Evolutionary conservation across 35 echinoderm and acorn worm species (phyloP).

Genomic region (Patiria miniata): DNA sequence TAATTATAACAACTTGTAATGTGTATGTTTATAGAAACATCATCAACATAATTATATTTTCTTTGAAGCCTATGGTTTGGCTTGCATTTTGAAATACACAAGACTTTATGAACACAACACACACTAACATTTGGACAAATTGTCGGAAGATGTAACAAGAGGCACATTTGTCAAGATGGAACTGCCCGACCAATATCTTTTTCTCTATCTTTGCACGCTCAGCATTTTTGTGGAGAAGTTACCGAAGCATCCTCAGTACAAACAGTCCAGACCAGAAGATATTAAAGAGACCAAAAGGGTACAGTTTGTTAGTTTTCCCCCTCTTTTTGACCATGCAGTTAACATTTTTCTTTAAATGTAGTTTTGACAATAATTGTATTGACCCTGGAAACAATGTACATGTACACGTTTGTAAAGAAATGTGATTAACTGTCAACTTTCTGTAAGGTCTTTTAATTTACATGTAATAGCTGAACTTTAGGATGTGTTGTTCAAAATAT

Average conservation of each 20-base stretch:
- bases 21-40: not conserved
- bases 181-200: not conserved
- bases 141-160: not conserved
- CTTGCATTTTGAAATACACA: too few species aligned
- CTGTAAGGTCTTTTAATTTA: too few species aligned
- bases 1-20: not conserved
- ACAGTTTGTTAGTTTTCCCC: not conserved
- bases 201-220: conserved; percentile 12
- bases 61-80: too few species aligned
- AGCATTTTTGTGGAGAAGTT: conserved; percentile 96
- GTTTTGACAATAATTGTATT: too few species aligned
- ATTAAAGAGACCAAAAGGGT: conserved; percentile 79
- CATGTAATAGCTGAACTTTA: too few species aligned
- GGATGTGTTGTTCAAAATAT: too few species aligned
- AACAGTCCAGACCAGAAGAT: conserved; percentile 50
- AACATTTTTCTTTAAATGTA: conserved; percentile 68
- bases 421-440: too few species aligned
- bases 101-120: too few species aligned
- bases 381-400: too few species aligned
- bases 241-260: conserved; percentile 86
- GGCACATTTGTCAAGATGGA: not conserved
- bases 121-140: not conserved
- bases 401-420: too few species aligned
- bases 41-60: too few species aligned
- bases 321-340: conserved; percentile 50